Evolutionary conservation across 2,797 vertebrate species (phyloP).

Genomic region (Odontamblyopus rebecca): DNA sequence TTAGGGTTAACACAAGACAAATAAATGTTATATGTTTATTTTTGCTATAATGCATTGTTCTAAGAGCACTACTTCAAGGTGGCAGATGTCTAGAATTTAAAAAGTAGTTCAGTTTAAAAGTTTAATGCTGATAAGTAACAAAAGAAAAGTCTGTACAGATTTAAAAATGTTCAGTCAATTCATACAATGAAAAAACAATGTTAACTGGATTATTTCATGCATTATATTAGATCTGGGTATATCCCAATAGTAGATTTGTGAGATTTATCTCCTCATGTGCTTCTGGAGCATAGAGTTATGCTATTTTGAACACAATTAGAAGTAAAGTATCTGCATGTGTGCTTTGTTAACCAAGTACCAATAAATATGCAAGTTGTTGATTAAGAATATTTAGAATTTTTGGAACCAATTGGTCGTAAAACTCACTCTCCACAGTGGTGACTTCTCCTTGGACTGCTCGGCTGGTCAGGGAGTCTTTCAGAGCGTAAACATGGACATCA

Average conservation of each 20-base stretch:
- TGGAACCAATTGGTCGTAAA: not conserved
- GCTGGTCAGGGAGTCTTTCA: constrained; percentile 93
- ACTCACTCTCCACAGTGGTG: constrained; percentile 93
- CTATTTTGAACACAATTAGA: not conserved
- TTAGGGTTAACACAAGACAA: not conserved
- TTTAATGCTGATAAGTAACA: not conserved
- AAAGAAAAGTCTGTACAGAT: not conserved
- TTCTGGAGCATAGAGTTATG: not conserved
- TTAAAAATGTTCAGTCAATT: not conserved
- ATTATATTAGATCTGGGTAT: not conserved
- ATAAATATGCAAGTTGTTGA: not conserved
- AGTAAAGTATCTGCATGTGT: no score
- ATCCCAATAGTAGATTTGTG: not conserved
- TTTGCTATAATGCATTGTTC: no score
- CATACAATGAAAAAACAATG: not conserved
- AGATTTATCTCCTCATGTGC: not conserved
- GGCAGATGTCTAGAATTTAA: no score
- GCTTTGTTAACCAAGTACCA: no score
- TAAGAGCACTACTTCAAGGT: no score
- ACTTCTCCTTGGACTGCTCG: constrained; percentile 85
- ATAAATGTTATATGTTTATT: no score
- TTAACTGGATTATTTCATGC: not conserved
- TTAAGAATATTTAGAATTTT: not conserved
- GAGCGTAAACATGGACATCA: constrained; percentile 89
- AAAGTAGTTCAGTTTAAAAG: no score